Base-by-base conservation (phyloP, 2,113 vertebrate genomes). In the cattle (Bos taurus) region DNA sequence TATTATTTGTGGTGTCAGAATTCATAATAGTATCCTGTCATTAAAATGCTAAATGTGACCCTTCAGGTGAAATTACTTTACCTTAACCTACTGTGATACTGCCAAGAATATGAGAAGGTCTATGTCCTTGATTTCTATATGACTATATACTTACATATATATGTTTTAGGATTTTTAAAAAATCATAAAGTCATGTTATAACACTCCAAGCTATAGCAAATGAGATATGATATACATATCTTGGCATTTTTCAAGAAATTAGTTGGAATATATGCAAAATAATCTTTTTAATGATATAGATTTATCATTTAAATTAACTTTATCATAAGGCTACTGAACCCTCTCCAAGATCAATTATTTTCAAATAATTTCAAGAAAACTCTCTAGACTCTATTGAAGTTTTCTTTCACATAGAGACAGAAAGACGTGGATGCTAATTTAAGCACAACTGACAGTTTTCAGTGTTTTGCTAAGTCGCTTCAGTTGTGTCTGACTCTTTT, bases 31-130 rank as follows among this genome's bases (percentile, higher is more conserved):
- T 7, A 91, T 82, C 28, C 64, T 93, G 56, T 89, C 80, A 80
- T 88, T 92, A 80, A 97, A 96, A 59, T 80, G 91, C 96, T 59
- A 91, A 95, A 93, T 83, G 28, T 94, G 62, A 91, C 82, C 16
- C 48, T 50, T 95, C 71, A 78, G 48, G 59, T 94, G 78, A 96
- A 96, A 88, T 88, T 6, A 88, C 56, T 92, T 87, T 81, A 85
- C 8, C 28, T 23, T 17, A 46, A 77, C 30, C 15, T 78, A 84
- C 25, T 57, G 11, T 52, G 46, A 95, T 59, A 91, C 5, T 54
- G n/a, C 14, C 26, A 94, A 96, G 30, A 93, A 89, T 82, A 96
- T 91, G 23, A 94, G 8, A 89, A 78, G 25, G 50, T 77, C 25
- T 81, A 80, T 77, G 9, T 86, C 10, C 71, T 93, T 91, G 59